These are phyloP conservation scores for Propithecus perrieri DNA, from an alignment of 2,797 vertebrate species.

Conservation along the genomic window DNA sequence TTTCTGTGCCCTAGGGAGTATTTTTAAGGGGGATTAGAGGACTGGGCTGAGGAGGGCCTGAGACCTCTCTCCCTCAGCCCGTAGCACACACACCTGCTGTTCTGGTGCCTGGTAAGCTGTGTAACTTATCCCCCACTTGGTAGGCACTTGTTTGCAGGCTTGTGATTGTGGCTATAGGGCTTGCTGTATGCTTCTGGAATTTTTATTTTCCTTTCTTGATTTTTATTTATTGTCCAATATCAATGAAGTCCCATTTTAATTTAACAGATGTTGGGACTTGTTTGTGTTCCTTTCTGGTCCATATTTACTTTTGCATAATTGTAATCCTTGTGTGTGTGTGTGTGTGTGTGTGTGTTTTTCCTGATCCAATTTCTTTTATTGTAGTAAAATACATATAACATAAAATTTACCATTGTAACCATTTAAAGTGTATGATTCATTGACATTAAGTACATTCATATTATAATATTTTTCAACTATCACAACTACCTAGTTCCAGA, in stretches of 20 bases:
- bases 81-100: conserved; percentile 57
- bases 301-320: conserved; percentile 42
- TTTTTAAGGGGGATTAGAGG: conserved; percentile 69
- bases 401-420: neutral
- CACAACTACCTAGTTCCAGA: neutral
- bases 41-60: neutral
- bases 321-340: neutral
- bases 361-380: neutral
- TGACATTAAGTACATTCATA: conserved; percentile 13
- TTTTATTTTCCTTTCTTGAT: conserved; percentile 49
- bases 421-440: neutral
- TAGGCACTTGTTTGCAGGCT: conserved; percentile 3
- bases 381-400: neutral
- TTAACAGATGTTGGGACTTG: conserved; percentile 25
- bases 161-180: neutral
- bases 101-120: conserved; percentile 31
- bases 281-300: conserved; percentile 42
- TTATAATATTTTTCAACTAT: neutral
- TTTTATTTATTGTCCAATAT: conserved; percentile 43
- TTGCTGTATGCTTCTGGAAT: neutral
- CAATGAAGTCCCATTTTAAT: conserved; percentile 42
- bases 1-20: conserved; percentile 31
- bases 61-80: conserved; percentile 24
- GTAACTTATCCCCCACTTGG: neutral
- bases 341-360: neutral